Evolutionary conservation across 2,113 vertebrate genomes (phyloP).

Genomic region (Cyanoderma ruficeps): DNA sequence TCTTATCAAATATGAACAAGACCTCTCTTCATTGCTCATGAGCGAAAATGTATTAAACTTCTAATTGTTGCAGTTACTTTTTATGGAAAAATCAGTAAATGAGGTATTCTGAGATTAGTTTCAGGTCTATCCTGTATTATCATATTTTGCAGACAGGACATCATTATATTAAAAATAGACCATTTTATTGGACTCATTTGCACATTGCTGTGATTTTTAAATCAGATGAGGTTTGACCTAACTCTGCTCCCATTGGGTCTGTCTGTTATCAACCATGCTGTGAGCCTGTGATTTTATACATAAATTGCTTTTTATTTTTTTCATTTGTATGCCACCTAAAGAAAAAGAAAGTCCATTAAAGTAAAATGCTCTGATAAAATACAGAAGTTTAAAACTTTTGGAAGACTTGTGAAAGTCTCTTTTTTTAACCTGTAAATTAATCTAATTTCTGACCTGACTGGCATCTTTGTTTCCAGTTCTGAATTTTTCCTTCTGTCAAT

Average conservation of each 20-base stretch:
- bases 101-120: background rate
- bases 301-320: background rate
- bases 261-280: background rate
- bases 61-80: slow-evolving; percentile 34
- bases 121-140: slow-evolving; percentile 1
- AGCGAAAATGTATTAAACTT: slow-evolving; percentile 29
- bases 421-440: background rate
- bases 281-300: background rate
- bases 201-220: background rate
- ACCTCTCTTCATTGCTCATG: background rate
- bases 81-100: background rate
- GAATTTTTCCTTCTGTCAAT: background rate
- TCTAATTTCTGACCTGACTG: background rate
- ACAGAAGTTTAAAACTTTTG: background rate
- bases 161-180: background rate
- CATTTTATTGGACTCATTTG: background rate
- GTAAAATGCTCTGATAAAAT: background rate
- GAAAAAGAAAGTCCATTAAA: background rate
- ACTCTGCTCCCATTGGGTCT: background rate
- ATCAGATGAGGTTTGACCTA: background rate
- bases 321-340: background rate
- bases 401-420: background rate
- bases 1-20: slow-evolving; percentile 40
- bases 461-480: background rate
- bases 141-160: background rate